Evolutionary conservation across 2,888 invertebrate species (phyloP).

Genomic region (Drosophila tanythrix): DNA sequence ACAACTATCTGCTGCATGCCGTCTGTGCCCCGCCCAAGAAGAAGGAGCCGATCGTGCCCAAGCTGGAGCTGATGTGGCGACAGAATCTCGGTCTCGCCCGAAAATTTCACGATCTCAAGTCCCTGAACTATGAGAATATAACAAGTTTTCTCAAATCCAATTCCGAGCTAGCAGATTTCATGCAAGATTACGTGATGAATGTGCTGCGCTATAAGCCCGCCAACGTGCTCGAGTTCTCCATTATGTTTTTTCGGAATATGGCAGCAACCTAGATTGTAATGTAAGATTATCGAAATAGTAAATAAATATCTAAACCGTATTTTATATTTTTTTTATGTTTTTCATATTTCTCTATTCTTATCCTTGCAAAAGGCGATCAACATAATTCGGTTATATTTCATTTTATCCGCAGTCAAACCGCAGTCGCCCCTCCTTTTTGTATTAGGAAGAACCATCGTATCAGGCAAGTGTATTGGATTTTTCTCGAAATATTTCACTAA

Average conservation of each 20-base stretch:
- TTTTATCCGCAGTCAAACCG: not conserved
- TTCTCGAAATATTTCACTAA: slow-evolving; percentile 1
- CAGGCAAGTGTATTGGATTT: not conserved
- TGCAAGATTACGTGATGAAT: slow-evolving; percentile 80
- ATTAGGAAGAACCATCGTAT: not conserved
- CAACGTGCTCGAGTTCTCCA: slow-evolving; percentile 77
- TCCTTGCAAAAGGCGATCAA: no score
- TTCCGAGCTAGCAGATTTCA: slow-evolving; percentile 74
- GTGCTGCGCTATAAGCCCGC: slow-evolving; percentile 79
- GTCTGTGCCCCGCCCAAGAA: slow-evolving; percentile 62
- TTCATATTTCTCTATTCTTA: not conserved
- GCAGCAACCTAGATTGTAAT: not conserved
- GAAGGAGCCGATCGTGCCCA: slow-evolving; percentile 63
- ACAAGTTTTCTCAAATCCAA: slow-evolving; percentile 66
- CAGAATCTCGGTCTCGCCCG: slow-evolving; percentile 55
- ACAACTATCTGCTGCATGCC: slow-evolving; percentile 78
- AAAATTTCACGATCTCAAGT: slow-evolving; percentile 63
- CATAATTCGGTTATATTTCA: not conserved
- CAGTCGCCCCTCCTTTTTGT: not conserved
- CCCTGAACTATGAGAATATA: slow-evolving; percentile 74
- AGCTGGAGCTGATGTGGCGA: slow-evolving; percentile 79
- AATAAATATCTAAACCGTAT: not conserved
- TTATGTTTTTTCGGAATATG: slow-evolving; percentile 79
- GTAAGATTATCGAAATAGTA: not conserved
- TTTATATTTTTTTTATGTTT: not conserved